phyloP scores from a whole-genome alignment of 2,113 vertebrate genomes.

The Dryoscopus gambensis region DNA sequence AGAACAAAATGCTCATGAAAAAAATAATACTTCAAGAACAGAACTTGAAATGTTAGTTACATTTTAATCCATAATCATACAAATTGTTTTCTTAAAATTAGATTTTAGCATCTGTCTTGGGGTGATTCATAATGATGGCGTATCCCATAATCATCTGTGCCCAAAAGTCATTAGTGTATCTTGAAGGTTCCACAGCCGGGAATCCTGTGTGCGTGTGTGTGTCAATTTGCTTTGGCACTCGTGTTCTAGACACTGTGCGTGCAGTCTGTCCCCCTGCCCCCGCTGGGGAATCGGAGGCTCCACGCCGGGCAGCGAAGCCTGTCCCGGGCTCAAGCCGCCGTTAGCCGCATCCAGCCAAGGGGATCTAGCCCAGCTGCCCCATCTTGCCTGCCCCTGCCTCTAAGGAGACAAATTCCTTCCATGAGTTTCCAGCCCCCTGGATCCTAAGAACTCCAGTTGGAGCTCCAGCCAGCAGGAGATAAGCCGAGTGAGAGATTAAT shows the following conservation, averaged over 20 bases:
- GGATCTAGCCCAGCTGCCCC: neutral
- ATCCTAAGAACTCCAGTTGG: neutral
- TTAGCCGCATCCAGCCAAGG: neutral
- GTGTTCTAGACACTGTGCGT: fast-evolving
- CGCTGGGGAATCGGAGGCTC: neutral
- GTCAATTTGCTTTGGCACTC: neutral
- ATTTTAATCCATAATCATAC: neutral
- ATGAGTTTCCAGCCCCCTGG: neutral
- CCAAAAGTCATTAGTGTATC: neutral
- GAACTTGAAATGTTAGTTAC: neutral
- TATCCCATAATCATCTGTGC: neutral
- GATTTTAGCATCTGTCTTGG: neutral
- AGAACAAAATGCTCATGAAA: neutral
- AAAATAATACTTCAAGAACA: neutral
- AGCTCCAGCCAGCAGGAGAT: neutral
- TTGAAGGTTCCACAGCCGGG: neutral
- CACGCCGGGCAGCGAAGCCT: neutral
- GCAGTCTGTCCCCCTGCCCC: neutral
- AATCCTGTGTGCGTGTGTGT: neutral
- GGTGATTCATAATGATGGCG: neutral
- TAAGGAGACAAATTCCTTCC: neutral
- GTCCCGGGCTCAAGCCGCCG: neutral
- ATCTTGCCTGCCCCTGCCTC: neutral
- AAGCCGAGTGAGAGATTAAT: neutral
- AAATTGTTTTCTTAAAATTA: neutral